phyloP scores from a whole-genome alignment of 2,113 vertebrate genomes.

The Malurus alboscapulatus region DNA sequence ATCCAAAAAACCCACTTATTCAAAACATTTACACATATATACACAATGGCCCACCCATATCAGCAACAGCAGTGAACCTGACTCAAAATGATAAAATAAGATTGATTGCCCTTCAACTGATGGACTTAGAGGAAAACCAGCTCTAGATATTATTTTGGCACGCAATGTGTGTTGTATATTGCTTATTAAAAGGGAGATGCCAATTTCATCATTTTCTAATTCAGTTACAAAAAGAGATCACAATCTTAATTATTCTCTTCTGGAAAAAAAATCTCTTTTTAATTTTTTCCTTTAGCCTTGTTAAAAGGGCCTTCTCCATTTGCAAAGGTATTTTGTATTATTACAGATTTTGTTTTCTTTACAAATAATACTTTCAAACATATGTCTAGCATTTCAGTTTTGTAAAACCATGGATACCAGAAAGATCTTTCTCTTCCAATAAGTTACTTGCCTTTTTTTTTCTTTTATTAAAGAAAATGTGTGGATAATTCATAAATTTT shows the following conservation, averaged over 20 bases:
- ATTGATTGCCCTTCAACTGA: background rate
- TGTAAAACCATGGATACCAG: background rate
- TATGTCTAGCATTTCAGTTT: background rate
- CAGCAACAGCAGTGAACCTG: background rate
- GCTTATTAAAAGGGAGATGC: background rate
- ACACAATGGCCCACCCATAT: background rate
- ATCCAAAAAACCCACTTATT: background rate
- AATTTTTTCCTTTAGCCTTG: background rate
- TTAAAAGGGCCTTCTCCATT: background rate
- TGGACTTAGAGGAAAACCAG: background rate
- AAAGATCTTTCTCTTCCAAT: background rate
- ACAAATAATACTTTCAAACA: background rate
- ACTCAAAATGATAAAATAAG: background rate
- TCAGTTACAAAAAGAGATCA: background rate
- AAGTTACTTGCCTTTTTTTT: background rate
- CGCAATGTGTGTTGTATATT: fast-evolving
- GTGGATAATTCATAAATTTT: background rate
- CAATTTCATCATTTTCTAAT: background rate
- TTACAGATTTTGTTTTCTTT: background rate
- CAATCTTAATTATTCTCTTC: background rate
- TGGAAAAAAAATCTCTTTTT: background rate
- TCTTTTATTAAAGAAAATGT: background rate
- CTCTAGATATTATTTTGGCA: background rate
- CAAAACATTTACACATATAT: background rate
- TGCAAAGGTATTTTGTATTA: background rate